Conservation (phyloP, 2,113 vertebrate species). For the Trichechus manatus region DNA sequence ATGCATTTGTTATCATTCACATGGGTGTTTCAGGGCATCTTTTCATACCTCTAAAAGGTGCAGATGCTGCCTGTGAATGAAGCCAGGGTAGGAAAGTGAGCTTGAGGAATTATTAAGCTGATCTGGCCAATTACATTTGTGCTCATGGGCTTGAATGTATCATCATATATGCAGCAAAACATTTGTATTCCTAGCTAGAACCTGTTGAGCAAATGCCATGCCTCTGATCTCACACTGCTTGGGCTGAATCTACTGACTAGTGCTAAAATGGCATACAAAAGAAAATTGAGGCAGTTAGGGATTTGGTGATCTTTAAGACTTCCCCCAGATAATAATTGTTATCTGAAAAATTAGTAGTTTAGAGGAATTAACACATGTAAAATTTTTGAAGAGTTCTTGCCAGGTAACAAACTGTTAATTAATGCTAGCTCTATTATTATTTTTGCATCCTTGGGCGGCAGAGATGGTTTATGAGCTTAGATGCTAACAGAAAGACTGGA, state of each 20-base stretch:
- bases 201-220: not conserved
- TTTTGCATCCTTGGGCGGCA: not conserved
- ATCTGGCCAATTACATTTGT: not conserved
- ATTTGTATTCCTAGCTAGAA: not conserved
- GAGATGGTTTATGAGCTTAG: not conserved
- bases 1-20: not conserved
- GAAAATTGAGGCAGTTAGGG: not conserved
- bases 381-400: not conserved
- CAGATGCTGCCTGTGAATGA: not conserved
- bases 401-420: not conserved
- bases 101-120: not conserved
- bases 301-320: not conserved
- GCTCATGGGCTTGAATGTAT: not conserved
- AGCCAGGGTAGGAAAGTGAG: not conserved
- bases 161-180: not conserved
- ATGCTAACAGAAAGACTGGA: not conserved
- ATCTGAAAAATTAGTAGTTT: slow-evolving; percentile 27
- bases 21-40: not conserved
- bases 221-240: not conserved
- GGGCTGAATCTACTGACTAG: not conserved
- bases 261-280: not conserved
- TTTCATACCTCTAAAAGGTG: not conserved
- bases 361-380: not conserved
- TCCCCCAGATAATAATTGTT: slow-evolving; percentile 28
- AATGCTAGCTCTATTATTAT: not conserved